These are phyloP conservation scores for Cichlasoma orientale DNA, from an alignment of 2,797 vertebrate species.

Conservation along the genomic window DNA sequence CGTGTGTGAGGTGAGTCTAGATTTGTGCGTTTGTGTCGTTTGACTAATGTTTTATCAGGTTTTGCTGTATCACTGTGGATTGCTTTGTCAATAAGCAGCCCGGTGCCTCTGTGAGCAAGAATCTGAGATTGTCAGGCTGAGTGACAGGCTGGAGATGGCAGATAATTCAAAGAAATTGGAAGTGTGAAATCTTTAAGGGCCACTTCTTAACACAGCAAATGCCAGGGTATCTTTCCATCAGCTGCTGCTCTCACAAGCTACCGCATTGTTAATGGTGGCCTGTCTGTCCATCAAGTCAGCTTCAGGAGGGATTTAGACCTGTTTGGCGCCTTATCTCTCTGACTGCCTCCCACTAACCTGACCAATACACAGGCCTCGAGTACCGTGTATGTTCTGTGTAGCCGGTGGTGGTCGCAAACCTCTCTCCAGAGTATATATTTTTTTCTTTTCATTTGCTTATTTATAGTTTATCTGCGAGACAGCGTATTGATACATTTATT, in stretches of 20 bases:
- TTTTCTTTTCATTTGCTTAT: slow-evolving; percentile 29
- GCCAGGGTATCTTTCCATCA: slow-evolving; percentile 98
- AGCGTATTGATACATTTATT: slow-evolving; percentile 29
- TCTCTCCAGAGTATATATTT: slow-evolving; percentile 5
- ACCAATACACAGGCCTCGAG: slow-evolving; percentile 55
- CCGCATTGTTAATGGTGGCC: slow-evolving; percentile 93
- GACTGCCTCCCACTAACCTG: slow-evolving; percentile 71
- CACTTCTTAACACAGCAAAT: slow-evolving; percentile 95
- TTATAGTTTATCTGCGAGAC: slow-evolving; percentile 36
- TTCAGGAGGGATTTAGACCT: slow-evolving; percentile 92
- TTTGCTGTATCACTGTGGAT: slow-evolving; percentile 90
- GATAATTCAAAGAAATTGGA: slow-evolving; percentile 99
- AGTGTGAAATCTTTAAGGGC: slow-evolving; percentile 99
- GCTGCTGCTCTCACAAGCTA: slow-evolving; percentile 91
- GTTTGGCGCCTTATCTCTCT: slow-evolving; percentile 91
- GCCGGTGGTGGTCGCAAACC: slow-evolving; percentile 26
- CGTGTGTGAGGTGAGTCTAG: slow-evolving; percentile 13
- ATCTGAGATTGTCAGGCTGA: slow-evolving; percentile 91
- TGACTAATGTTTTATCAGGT: slow-evolving; percentile 89
- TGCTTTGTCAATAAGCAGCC: slow-evolving; percentile 98
- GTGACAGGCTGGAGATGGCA: slow-evolving; percentile 95
- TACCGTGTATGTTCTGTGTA: slow-evolving; percentile 32
- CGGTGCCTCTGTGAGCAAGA: slow-evolving; percentile 83
- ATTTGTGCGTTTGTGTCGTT: slow-evolving; percentile 75
- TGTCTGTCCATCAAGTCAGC: slow-evolving; percentile 94